Evolutionary conservation across 2,113 vertebrate genomes (phyloP).

Genomic region (Mesocricetus auratus): DNA sequence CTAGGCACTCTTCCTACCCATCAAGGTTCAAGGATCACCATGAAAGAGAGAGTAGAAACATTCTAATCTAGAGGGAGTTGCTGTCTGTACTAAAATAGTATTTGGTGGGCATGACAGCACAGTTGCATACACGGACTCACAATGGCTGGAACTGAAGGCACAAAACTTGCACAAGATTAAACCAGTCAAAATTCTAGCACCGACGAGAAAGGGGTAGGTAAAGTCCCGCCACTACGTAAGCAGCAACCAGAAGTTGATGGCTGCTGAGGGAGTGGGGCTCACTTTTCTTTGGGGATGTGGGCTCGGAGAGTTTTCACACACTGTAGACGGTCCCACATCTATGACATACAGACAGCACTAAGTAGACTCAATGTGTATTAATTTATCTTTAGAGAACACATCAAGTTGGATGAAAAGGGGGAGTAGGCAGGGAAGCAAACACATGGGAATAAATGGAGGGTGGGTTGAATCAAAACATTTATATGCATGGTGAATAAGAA

Average conservation of each 20-base stretch:
- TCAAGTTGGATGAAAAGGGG: not conserved
- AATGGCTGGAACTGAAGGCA: not conserved
- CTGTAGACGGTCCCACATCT: not conserved
- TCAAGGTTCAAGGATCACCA: not conserved
- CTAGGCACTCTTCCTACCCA: not conserved
- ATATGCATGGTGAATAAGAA: not conserved
- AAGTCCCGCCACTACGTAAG: not conserved
- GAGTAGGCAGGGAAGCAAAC: not conserved
- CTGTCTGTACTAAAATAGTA: not conserved
- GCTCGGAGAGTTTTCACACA: not conserved
- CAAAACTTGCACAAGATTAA: not conserved
- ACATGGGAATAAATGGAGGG: not conserved
- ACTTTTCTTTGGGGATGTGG: not conserved
- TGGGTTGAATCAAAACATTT: not conserved
- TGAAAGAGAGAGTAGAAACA: not conserved
- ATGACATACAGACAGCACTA: not conserved
- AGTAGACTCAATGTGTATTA: not conserved
- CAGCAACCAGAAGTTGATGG: not conserved
- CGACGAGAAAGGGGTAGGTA: not conserved
- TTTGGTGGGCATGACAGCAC: not conserved
- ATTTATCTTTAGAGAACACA: not conserved
- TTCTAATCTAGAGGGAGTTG: not conserved
- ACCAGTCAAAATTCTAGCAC: not conserved
- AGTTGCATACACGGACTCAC: not conserved
- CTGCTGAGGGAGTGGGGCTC: not conserved